phyloP scores from a whole-genome alignment of 2,113 vertebrate genomes.

The Microcebus ravelobensis region DNA sequence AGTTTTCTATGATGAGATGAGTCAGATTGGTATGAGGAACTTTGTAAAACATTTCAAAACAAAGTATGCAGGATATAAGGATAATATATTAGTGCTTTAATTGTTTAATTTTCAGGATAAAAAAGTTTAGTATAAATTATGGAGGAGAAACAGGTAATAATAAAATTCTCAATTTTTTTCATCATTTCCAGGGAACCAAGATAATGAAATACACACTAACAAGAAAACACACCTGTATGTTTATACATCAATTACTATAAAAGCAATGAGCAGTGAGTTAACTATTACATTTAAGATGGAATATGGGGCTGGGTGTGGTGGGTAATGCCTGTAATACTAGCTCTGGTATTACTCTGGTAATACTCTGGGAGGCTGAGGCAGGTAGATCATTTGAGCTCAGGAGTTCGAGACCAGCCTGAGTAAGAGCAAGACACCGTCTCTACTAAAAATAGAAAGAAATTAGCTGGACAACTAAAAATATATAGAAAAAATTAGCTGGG shows the following conservation, averaged over 20 bases:
- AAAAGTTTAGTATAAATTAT: neutral
- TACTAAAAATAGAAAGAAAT: too few species aligned
- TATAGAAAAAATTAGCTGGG: too few species aligned
- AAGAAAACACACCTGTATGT: neutral
- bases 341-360: too few species aligned
- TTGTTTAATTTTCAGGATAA: constrained; percentile 39
- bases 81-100: neutral
- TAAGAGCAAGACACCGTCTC: too few species aligned
- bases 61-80: neutral
- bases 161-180: neutral
- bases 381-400: too few species aligned
- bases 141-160: neutral
- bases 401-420: too few species aligned
- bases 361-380: too few species aligned
- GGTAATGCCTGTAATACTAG: too few species aligned
- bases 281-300: neutral
- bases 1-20: neutral
- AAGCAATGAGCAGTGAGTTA: neutral
- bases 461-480: too few species aligned
- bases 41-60: constrained; percentile 41
- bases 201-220: constrained; percentile 29
- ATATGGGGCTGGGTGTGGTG: too few species aligned
- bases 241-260: neutral
- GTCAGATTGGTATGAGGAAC: neutral
- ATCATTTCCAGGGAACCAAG: neutral